These are phyloP conservation scores for Palaemon carinicauda DNA, from an alignment of 1,140 invertebrate species.

Conservation along the genomic window DNA sequence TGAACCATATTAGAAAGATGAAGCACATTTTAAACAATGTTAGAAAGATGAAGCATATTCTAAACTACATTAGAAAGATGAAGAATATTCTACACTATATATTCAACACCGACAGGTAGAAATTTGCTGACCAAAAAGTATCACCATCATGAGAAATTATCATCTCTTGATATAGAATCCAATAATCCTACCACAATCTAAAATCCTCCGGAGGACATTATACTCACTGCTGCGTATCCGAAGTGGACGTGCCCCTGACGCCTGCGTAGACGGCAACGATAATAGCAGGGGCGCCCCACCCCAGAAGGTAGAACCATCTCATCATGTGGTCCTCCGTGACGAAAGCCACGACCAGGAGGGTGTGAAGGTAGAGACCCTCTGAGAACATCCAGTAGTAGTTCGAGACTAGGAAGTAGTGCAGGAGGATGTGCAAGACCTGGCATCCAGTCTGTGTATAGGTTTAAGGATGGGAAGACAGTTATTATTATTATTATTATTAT, in stretches of 20 bases:
- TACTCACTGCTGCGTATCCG: constrained; percentile 17
- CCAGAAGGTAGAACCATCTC: constrained; percentile 63
- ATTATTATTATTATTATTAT: too few relatives aligned
- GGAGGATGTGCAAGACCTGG: constrained; percentile 79
- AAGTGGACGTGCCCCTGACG: constrained; percentile 4
- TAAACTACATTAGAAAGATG: too few relatives aligned
- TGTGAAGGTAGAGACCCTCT: constrained; percentile 71
- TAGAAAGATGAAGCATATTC: too few relatives aligned
- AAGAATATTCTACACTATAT: too few relatives aligned
- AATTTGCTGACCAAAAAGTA: too few relatives aligned
- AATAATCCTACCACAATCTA: not conserved
- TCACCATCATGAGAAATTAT: too few relatives aligned
- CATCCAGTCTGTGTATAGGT: constrained; percentile 77
- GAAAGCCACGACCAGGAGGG: constrained; percentile 65
- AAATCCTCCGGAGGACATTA: not conserved
- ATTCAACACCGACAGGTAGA: too few relatives aligned
- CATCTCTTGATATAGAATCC: too few relatives aligned
- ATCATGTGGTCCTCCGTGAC: constrained; percentile 63
- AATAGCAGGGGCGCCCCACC: constrained; percentile 62
- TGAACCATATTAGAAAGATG: too few relatives aligned
- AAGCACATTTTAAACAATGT: too few relatives aligned
- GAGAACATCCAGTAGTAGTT: constrained; percentile 97
- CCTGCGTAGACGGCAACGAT: constrained; percentile 41
- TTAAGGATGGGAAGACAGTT: too few relatives aligned
- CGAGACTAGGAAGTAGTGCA: constrained; percentile 88